A percentile compares a stretch with the other conserved stretches of the same genome.
phyloP scores from a whole-genome alignment of 2,888 invertebrate genomes.

The Gerosis bhagava region DNA sequence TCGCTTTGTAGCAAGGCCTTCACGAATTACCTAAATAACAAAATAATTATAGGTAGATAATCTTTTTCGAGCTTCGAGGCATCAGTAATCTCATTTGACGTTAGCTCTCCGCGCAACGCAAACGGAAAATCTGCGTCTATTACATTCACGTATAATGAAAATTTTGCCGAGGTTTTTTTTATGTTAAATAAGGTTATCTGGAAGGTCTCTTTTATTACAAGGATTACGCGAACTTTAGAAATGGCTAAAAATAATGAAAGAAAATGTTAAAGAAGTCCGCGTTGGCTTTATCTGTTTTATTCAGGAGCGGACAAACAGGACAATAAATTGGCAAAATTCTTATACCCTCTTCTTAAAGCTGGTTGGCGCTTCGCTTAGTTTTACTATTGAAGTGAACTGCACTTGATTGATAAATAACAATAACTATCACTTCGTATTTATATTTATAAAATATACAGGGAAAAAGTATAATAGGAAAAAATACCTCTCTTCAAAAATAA shows the following conservation, averaged over 20 bases:
- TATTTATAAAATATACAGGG: too few relatives aligned
- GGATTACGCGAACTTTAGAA: constrained; percentile 19
- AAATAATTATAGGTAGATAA: constrained; percentile 7
- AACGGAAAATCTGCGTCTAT: constrained; percentile 13
- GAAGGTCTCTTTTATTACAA: constrained; percentile 20
- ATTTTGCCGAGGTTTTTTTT: constrained; percentile 10
- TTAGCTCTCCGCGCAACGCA: constrained; percentile 5
- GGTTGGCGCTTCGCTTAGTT: too few relatives aligned
- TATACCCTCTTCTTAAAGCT: too few relatives aligned
- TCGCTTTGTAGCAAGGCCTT: not conserved
- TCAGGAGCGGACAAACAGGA: constrained; percentile 3
- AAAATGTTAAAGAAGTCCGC: not conserved
- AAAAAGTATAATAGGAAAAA: too few relatives aligned
- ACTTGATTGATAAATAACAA: too few relatives aligned
- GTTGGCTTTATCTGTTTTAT: constrained; percentile 8
- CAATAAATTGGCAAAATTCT: too few relatives aligned
- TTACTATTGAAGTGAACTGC: too few relatives aligned
- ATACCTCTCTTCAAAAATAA: too few relatives aligned
- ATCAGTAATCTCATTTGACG: constrained; percentile 14
- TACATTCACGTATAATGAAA: constrained; percentile 21
- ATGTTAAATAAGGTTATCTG: constrained; percentile 17
- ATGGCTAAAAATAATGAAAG: constrained; percentile 22
- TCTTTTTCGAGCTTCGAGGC: constrained; percentile 1
- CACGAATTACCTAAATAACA: constrained; percentile 8
- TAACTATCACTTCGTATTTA: too few relatives aligned